Base-by-base conservation (phyloP, 2,113 vertebrate genomes). In the Cryptoleucopteryx plumbea region DNA sequence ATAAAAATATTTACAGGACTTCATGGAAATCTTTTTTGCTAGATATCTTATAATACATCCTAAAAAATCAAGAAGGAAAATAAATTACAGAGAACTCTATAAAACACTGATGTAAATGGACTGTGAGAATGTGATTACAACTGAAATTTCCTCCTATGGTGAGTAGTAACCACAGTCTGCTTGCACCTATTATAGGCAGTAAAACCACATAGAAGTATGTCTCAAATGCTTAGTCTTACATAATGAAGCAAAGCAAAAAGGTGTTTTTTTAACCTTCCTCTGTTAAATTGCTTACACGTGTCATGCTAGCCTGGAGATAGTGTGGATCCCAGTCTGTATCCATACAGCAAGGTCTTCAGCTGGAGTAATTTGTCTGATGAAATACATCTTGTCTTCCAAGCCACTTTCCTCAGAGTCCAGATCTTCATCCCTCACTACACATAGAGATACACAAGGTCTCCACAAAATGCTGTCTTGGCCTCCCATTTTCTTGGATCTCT, bases 11-110 rank as follows among this genome's bases (percentile, higher is more conserved):
- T 97, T 97, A 96, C 43, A 86, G 32, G 82, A 96, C 40, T 48
- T 58, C 50, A 91, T 52, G 77, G 71, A 90, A 97, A 97, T 92
- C 40, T 97, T 96, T 98, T 97, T 96, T 97, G 59, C 86, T 93
- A 91, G 75, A 23, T 95, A 88, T 97, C 88, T 97, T 96, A 87
- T 78, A 96, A 97, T 93, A 82, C 18, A 95, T 95, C 66, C 68
- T 95, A 78, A 97, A 98, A 97, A 97, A 96, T 96, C 87, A 97
- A 92, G 94, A 95, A 92, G 61, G 32, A 96, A 98, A 98, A 97
- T 96, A 96, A 97, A 97, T 86, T 94, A 93, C 77, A 97, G 82
- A 88, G 94, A 97, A 93, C 88, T 97, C 32, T 74, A 90, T 90
- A 97, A 95, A 97, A 96, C 86, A 94, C 58, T 95, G 94, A 91